Conservation (phyloP, 1,140 invertebrate species). For the Macrobrachium nipponense region DNA sequence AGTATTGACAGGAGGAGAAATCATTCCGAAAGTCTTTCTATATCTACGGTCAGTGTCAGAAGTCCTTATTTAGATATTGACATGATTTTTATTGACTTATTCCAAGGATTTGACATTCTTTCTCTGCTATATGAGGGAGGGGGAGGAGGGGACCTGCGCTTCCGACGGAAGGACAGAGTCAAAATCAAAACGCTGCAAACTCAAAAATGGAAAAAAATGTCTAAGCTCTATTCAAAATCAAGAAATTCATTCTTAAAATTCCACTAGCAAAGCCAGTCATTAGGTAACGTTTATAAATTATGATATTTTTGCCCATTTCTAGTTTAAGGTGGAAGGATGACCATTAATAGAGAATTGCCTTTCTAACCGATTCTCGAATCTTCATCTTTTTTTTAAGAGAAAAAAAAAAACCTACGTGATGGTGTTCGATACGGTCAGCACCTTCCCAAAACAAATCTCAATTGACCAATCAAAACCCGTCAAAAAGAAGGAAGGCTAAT, state of each 20-base stretch:
- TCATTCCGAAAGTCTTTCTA: constrained; percentile 19
- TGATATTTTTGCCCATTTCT: background rate
- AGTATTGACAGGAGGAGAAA: constrained; percentile 13
- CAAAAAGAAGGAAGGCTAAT: no score
- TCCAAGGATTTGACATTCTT: constrained; percentile 26
- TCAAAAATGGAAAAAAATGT: constrained; percentile 9
- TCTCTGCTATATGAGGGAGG: constrained; percentile 47
- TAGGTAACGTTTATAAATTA: constrained; percentile 7
- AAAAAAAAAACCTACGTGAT: no score
- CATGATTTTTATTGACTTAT: background rate
- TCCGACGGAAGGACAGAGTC: constrained; percentile 13
- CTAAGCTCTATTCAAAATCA: constrained; percentile 17
- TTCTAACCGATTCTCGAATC: no score
- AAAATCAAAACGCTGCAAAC: constrained; percentile 27
- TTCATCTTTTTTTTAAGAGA: no score
- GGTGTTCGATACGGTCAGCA: no score
- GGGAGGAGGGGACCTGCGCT: background rate
- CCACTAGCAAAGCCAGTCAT: constrained; percentile 43
- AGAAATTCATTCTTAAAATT: background rate
- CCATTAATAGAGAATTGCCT: no score
- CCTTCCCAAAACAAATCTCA: no score
- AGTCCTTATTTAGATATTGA: constrained; percentile 20
- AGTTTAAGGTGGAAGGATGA: no score
- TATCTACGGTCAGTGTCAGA: constrained; percentile 18
- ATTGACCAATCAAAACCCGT: no score